Evolutionary conservation across 1,140 invertebrate species (phyloP).

Genomic region (Rhysida immarginata): DNA sequence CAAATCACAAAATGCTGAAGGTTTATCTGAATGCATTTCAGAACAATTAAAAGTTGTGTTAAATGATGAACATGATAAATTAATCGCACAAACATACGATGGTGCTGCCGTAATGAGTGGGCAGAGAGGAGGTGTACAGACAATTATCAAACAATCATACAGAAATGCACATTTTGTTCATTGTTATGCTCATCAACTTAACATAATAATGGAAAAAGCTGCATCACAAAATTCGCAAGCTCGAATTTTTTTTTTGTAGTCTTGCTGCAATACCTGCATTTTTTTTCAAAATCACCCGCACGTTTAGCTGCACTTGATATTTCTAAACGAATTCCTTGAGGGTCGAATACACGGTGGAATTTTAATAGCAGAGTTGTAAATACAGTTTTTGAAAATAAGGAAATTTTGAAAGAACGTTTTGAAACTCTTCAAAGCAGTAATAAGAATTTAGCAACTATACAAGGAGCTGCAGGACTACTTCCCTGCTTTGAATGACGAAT

Average conservation of each 20-base stretch:
- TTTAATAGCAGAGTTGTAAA: neutral
- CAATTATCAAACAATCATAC: neutral
- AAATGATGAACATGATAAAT: neutral
- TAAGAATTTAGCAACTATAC: neutral
- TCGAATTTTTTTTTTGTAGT: slow-evolving; percentile 1
- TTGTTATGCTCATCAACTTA: neutral
- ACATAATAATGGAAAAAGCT: neutral
- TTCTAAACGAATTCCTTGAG: neutral
- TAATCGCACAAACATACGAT: neutral
- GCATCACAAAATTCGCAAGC: slow-evolving; percentile 3
- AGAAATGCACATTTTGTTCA: neutral
- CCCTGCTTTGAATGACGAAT: neutral
- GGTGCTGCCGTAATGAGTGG: neutral
- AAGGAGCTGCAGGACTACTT: neutral
- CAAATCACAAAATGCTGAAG: neutral
- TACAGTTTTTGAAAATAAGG: neutral
- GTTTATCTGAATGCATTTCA: neutral
- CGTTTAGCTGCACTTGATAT: neutral
- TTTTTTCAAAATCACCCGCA: neutral
- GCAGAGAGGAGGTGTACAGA: neutral
- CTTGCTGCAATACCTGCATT: neutral
- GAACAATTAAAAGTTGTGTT: neutral
- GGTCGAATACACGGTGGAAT: neutral
- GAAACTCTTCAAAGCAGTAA: neutral
- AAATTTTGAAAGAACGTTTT: neutral